Base-by-base conservation (phyloP, 2,888 invertebrate species). In the Phoenoteleia sp. region DNA sequence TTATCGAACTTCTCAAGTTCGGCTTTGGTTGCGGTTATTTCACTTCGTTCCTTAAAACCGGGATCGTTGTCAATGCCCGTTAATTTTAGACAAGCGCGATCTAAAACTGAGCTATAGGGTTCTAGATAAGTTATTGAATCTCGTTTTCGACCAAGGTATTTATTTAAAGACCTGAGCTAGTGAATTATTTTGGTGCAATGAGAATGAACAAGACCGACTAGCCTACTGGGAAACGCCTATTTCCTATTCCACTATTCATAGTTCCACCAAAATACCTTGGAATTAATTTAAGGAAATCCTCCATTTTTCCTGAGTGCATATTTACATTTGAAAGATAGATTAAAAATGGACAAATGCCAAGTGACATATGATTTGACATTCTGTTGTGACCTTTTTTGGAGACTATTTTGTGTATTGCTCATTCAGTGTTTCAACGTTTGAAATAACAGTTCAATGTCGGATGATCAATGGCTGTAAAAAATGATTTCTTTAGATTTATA, bases 201-300 rank as follows among this genome's bases (percentile, higher is more conserved):
- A 67, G 69, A 85, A 67, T 74, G 69, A 71, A 74, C 81, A 80
- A 87, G 80, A 87, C 87, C 87, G 80, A 88, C 75, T 88, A 84
- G 83, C 88, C 88, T 86, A 90, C 77, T 87, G 85, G 79, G 77
- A 82, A 69, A 47, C 84, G 71, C 64, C 88, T 82, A 87, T 86
- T 90, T 90, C 77, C 87, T 87, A 88, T 89, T 87, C 67, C 27
- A 67, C 88, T 91, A 91, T 91, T 91, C 88, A 88, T 91, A 90
- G 89, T 79, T 67, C 17, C 84, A 80, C 76, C 19, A 39, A 80
- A 85, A 85, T 85, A 86, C 58, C 36, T 42, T 29, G 5, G 56
- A 11, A 39, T 39, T 39, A 29, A 33, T 45, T n/a, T 9, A 11
- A 33, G 33, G 4, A 45, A 56, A 29, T 36, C 29, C 29, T 47